A percentile compares a stretch with the other conserved stretches of the same genome.
Evolutionary conservation across 2,888 invertebrate genomes (phyloP).

Genomic region (Neoitamus cyanurus): DNA sequence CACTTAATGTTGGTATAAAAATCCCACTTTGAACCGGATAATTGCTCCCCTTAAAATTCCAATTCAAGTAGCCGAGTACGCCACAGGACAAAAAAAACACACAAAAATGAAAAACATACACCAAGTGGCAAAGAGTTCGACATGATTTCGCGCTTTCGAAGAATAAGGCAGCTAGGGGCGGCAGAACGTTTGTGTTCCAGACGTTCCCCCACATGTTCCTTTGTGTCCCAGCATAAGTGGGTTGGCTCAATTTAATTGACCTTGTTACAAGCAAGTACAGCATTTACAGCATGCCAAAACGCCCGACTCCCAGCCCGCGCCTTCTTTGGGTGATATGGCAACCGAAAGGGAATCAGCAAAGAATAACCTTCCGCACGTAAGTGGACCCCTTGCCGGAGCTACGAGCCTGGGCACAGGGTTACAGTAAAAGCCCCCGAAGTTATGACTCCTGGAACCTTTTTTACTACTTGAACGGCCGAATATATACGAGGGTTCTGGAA

Average conservation of each 20-base stretch:
- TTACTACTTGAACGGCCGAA: constrained; percentile 10
- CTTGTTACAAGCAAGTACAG: not conserved
- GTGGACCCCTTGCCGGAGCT: not conserved
- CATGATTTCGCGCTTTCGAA: constrained; percentile 7
- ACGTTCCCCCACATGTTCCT: not conserved
- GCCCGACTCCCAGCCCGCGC: not conserved
- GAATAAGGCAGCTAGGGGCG: not conserved
- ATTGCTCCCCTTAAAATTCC: not conserved
- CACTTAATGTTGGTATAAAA: not conserved
- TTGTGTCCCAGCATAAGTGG: not conserved
- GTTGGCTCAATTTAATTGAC: constrained; percentile 21
- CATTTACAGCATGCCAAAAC: constrained; percentile 3
- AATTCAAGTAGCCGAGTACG: not conserved
- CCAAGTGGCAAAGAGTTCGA: not conserved
- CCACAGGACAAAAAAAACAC: not conserved
- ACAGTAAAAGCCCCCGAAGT: constrained; percentile 13
- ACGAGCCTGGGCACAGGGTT: not conserved
- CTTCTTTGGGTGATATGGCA: not conserved
- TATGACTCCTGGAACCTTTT: not conserved
- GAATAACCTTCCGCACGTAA: not conserved
- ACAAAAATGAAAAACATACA: not conserved
- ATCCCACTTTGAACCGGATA: not conserved
- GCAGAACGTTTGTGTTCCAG: not conserved
- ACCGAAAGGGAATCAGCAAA: not conserved
- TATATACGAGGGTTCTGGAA: not conserved